Base-by-base conservation (phyloP, 2,888 invertebrate genomes). In the Parnassius orleans region DNA sequence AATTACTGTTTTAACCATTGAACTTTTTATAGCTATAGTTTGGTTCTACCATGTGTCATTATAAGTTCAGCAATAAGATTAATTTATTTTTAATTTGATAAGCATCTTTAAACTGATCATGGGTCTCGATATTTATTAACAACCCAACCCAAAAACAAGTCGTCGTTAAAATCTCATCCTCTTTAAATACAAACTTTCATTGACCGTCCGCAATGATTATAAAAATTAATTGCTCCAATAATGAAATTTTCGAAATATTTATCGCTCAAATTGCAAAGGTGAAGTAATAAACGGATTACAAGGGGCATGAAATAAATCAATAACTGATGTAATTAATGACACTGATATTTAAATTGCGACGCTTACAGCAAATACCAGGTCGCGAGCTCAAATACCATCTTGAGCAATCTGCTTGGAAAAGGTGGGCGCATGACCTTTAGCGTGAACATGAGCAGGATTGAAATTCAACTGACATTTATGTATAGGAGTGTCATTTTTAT, bases 341-440 rank as follows among this genome's bases (percentile, higher is more conserved):
- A 63, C 48, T 63, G 59, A 60, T 63, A 63, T 63, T 63, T 63
- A 60, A 60, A 63, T 56, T 63, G 63, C 58, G 52, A 56, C 59
- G 51, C 14, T 56, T 57, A 57, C 44, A 14, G 54, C 54, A 59
- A 63, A 63, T 63, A 59, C 24, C 63, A 52, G 56, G 63, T 55
- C 63, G 53, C 57, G 19, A 44, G 48, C 60, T 51, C 55, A 60
- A 60, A 63, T 53, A 56, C 24, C 63, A 48, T 60, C 60, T 63
- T 60, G 24, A 60, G 63, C 43, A 63, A 63, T 53, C 42, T 9
- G 7, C 63, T 53, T 12, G 42, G 60, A 53, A 59, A 59, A 57
- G 61, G 57, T 57, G 63, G 56, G 24, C 52, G 46, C 10, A n/a
- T 24, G 59, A 59, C 63, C 59, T 63, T 55, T 59, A 51, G 3